Evolutionary conservation across 2,888 invertebrate species (phyloP).

Genomic region (Crioceris asparagi): DNA sequence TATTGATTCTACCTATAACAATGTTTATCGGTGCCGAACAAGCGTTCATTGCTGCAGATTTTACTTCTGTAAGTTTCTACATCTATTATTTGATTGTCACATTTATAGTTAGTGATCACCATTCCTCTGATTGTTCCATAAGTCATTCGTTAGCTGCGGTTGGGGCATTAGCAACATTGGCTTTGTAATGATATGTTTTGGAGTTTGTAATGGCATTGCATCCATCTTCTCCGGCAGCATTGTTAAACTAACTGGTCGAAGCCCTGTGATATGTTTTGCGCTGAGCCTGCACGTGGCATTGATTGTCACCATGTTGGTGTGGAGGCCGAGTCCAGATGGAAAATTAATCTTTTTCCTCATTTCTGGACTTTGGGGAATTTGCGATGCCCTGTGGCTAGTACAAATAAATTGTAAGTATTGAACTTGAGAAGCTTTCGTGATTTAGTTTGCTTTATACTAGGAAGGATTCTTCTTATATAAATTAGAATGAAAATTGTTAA

Average conservation of each 20-base stretch:
- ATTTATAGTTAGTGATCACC: background rate
- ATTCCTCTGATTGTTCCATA: slow-evolving; percentile 21
- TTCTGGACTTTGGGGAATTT: slow-evolving; percentile 78
- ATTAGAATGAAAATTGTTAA: too few relatives aligned
- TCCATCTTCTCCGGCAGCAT: slow-evolving; percentile 71
- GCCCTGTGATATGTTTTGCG: slow-evolving; percentile 66
- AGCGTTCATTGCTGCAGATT: slow-evolving; percentile 81
- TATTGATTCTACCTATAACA: slow-evolving; percentile 79
- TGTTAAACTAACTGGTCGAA: slow-evolving; percentile 68
- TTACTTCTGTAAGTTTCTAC: slow-evolving; percentile 52
- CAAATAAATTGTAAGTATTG: slow-evolving; percentile 71
- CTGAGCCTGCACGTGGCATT: slow-evolving; percentile 60
- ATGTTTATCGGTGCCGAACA: slow-evolving; percentile 91
- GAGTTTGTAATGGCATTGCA: slow-evolving; percentile 77
- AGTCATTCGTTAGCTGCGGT: slow-evolving; percentile 78
- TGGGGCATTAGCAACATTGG: slow-evolving; percentile 87
- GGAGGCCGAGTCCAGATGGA: slow-evolving; percentile 61
- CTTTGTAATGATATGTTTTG: slow-evolving; percentile 89
- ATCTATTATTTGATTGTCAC: background rate
- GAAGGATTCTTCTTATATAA: too few relatives aligned
- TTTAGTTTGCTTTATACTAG: too few relatives aligned
- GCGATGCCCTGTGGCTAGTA: slow-evolving; percentile 85
- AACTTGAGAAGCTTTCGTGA: background rate
- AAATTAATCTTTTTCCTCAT: slow-evolving; percentile 64
- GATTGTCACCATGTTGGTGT: slow-evolving; percentile 55